Evolutionary conservation across 2,113 vertebrate genomes (phyloP).

Genomic region (Chiloscyllium plagiosum): DNA sequence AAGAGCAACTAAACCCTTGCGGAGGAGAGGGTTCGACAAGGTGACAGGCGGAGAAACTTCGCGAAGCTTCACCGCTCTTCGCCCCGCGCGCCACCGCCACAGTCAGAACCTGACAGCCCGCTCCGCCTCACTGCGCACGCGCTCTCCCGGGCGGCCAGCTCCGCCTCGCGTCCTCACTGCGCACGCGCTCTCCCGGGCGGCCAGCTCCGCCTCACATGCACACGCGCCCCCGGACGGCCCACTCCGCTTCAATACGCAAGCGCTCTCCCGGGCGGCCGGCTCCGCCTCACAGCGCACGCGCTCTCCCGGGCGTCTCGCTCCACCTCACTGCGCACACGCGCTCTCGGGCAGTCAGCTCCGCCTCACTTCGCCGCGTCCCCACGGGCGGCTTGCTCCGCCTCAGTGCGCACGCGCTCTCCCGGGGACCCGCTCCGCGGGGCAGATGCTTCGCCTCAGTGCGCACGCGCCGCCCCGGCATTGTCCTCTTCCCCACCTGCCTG

Average conservation of each 20-base stretch:
- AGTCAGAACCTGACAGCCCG: neutral
- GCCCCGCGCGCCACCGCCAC: neutral
- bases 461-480: too few species aligned
- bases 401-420: too few species aligned
- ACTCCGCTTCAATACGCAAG: neutral
- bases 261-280: neutral
- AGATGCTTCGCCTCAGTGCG: too few species aligned
- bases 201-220: neutral
- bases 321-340: neutral
- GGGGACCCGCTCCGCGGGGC: too few species aligned
- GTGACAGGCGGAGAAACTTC: neutral
- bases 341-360: too few species aligned
- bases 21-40: accelerated
- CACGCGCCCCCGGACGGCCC: too few species aligned
- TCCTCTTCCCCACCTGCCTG: too few species aligned
- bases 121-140: neutral
- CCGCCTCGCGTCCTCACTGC: too few species aligned
- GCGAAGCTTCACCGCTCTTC: neutral
- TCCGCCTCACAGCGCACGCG: neutral
- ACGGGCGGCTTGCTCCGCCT: too few species aligned
- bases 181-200: neutral
- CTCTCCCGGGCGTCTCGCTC: too few species aligned
- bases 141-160: too few species aligned
- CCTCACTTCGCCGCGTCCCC: too few species aligned
- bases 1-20: neutral